Base-by-base conservation (phyloP, 2,888 invertebrate genomes). In the Petrophora chlorosata region DNA sequence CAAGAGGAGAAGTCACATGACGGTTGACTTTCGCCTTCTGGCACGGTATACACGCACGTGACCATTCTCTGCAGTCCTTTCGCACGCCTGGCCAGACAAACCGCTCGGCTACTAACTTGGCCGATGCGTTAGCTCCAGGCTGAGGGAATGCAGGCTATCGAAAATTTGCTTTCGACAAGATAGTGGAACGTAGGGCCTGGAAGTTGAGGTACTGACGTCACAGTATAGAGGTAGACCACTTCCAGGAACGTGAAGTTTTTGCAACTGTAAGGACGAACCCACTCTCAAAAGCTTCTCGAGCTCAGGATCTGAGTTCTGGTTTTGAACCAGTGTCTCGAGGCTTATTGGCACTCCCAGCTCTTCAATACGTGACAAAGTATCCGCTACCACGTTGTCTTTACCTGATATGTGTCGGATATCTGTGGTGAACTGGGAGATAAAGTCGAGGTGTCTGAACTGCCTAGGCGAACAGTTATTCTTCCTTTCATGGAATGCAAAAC, bases 71-170 rank as follows among this genome's bases (percentile, higher is more conserved):
- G 23, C 67, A 70, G 47, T 82, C 73, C 8, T 51, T 57, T 0
- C 71, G 61, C 3, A 82, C 63, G 0, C 45, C 45, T 8, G 75
- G 76, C 79, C 81, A 82, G 0, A 80, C 70, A 29, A 59, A 82
- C 0, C 73, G 66, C 19, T 72, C 34, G 0, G 69, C 43, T 2
- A 83, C 56, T 1, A 64, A 41, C 25, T 34, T 76, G 2, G 45
- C 53, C 0, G 59, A 44, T 1, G 61, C 59, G 5, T 56, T 63
- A 12, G 54, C 59, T 17, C 56, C 59, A 7, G 65, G 62, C 59
- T 60, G 0, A 67, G 40, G 0, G 47, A 33, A 19, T 69, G 70
- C 0, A 70, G 38, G 17, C 53, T 46, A 3, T 66, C 62, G 12
- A 66, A 69, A 0, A 63, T 39, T 29, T 61, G 57, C 17, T 44